Evolutionary conservation across 2,888 invertebrate species (phyloP).

Genomic region (Orthosia incerta): DNA sequence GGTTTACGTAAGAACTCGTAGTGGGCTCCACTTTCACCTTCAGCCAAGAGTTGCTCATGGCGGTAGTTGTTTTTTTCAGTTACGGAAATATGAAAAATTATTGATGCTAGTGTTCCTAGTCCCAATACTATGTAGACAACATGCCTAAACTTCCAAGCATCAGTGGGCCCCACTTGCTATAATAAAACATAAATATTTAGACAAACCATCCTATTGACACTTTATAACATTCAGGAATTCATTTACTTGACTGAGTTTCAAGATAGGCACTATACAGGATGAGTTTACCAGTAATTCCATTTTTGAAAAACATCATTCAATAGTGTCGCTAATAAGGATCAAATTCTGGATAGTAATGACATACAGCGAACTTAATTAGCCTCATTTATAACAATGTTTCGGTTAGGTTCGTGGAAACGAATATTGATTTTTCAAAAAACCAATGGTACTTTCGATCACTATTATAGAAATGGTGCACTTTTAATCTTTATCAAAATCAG

Average conservation of each 20-base stretch:
- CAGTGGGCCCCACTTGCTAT: slow-evolving; percentile 92
- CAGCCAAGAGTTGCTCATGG: slow-evolving; percentile 72
- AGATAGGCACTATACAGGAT: neutral
- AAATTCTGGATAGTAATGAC: too few relatives aligned
- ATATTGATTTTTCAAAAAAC: too few relatives aligned
- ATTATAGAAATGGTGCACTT: too few relatives aligned
- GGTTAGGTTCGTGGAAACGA: too few relatives aligned
- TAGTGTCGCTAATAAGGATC: too few relatives aligned
- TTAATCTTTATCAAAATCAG: too few relatives aligned
- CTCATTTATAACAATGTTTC: too few relatives aligned
- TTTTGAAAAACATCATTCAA: too few relatives aligned
- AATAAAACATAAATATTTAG: slow-evolving; percentile 56
- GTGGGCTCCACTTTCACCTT: slow-evolving; percentile 76
- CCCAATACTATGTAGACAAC: slow-evolving; percentile 93
- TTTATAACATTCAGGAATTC: neutral
- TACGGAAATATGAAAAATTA: slow-evolving; percentile 94
- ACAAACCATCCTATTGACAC: neutral
- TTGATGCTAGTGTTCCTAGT: slow-evolving; percentile 92
- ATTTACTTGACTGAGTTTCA: neutral
- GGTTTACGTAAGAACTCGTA: slow-evolving; percentile 80
- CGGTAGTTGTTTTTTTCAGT: slow-evolving; percentile 88
- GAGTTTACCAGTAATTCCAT: too few relatives aligned
- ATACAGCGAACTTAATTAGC: too few relatives aligned
- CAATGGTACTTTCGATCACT: too few relatives aligned
- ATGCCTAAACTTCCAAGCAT: slow-evolving; percentile 92